Percentiles rank a stretch among this genome's conserved stretches.
Conservation (phyloP, 2,888 invertebrate species). For the Heliconius erato region DNA sequence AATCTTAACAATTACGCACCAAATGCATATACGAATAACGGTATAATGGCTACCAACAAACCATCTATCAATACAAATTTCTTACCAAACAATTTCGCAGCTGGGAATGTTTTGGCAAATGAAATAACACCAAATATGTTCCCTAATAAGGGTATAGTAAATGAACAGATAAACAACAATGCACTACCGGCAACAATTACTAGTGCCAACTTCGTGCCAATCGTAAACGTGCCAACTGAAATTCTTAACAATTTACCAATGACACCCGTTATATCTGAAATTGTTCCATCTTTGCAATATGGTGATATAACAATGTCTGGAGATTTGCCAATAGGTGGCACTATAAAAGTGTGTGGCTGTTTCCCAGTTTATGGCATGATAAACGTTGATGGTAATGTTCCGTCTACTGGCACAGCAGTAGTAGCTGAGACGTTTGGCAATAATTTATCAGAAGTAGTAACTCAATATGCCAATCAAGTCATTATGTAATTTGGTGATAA, state of each 20-base stretch:
- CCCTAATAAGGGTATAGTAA: slow-evolving; percentile 33
- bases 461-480: slow-evolving; percentile 53
- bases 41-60: slow-evolving; percentile 28
- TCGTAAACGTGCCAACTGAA: slow-evolving; percentile 45
- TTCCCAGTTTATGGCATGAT: slow-evolving; percentile 77
- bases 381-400: slow-evolving; percentile 69
- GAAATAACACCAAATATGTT: slow-evolving; percentile 34
- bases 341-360: slow-evolving; percentile 71
- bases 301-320: slow-evolving; percentile 72
- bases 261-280: slow-evolving; percentile 69
- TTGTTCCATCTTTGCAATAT: slow-evolving; percentile 68
- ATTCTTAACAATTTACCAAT: slow-evolving; percentile 59
- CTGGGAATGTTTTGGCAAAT: slow-evolving; percentile 39
- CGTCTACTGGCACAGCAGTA: slow-evolving; percentile 68
- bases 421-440: slow-evolving; percentile 64
- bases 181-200: slow-evolving; percentile 37
- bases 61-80: slow-evolving; percentile 29
- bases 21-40: slow-evolving; percentile 25
- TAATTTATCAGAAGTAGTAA: slow-evolving; percentile 53
- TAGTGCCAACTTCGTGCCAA: slow-evolving; percentile 42
- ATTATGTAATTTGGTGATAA: slow-evolving; percentile 40
- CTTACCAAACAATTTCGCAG: slow-evolving; percentile 32
- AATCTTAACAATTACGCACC: slow-evolving; percentile 33
- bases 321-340: slow-evolving; percentile 71
- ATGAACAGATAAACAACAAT: slow-evolving; percentile 38